Conservation (phyloP, 2,113 vertebrate genomes). For the Hippocampus abdominalis region DNA sequence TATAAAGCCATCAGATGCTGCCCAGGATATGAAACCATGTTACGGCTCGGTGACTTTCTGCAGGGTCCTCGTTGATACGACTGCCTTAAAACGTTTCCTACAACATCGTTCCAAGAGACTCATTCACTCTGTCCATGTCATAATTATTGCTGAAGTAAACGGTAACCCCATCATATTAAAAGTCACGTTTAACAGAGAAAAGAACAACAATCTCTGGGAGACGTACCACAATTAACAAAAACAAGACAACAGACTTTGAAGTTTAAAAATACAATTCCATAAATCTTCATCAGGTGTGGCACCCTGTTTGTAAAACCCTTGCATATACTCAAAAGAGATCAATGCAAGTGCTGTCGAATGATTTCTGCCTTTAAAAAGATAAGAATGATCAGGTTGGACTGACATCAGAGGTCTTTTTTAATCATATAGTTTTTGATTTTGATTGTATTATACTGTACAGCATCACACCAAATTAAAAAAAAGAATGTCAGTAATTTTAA, state of each 20-base stretch:
- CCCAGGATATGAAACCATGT: constrained; percentile 52
- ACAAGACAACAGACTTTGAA: neutral
- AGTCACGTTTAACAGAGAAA: neutral
- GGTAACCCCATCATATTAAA: neutral
- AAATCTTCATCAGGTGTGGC: neutral
- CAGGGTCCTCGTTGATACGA: constrained; percentile 44
- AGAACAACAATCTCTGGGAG: neutral
- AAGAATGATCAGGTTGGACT: neutral
- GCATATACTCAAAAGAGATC: neutral
- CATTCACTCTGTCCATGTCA: neutral
- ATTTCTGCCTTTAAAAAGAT: neutral
- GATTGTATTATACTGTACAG: too few relatives aligned
- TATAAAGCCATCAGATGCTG: constrained; percentile 35
- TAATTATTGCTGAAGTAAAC: neutral
- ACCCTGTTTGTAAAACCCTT: neutral
- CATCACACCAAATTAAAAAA: too few relatives aligned
- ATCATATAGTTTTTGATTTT: neutral
- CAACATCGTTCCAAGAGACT: neutral
- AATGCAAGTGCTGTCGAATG: neutral
- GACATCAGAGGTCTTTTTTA: neutral
- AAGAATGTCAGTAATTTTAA: too few relatives aligned
- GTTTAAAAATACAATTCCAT: neutral
- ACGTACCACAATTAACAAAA: too few relatives aligned
- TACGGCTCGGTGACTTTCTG: constrained; percentile 43
- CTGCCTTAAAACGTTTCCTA: constrained; percentile 41